These are phyloP conservation scores for Xylota sylvarum DNA, from an alignment of 2,888 invertebrate genomes.

Conservation along the genomic window DNA sequence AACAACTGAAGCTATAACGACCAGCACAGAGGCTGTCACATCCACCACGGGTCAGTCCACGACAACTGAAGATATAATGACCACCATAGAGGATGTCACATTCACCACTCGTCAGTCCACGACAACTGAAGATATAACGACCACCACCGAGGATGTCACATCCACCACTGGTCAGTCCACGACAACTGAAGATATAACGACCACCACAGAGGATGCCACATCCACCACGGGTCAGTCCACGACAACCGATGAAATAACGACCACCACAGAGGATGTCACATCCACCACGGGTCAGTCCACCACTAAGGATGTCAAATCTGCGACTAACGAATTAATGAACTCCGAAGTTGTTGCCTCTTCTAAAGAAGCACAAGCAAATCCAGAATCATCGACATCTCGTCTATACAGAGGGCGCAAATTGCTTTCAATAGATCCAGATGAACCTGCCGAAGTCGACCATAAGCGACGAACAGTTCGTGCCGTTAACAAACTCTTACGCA, in stretches of 20 bases:
- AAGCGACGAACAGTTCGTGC: constrained; percentile 31
- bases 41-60: background rate
- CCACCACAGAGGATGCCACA: background rate
- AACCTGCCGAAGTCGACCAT: background rate
- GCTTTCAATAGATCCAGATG: constrained; percentile 1
- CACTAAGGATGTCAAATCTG: too few species aligned
- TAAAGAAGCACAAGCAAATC: background rate
- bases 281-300: background rate
- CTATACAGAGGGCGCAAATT: background rate
- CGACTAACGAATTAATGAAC: background rate
- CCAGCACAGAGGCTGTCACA: background rate
- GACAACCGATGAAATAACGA: background rate
- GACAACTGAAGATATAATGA: background rate
- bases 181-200: background rate
- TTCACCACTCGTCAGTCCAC: background rate
- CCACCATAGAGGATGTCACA: background rate
- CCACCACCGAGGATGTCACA: background rate
- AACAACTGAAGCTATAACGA: background rate
- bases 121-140: background rate
- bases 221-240: background rate
- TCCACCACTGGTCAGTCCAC: background rate
- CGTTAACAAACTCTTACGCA: constrained; percentile 33
- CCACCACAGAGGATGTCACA: background rate
- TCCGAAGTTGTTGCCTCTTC: background rate
- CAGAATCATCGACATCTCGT: background rate